Base-by-base conservation (phyloP, 1,140 invertebrate genomes). In the Trichogramma pretiosum region DNA sequence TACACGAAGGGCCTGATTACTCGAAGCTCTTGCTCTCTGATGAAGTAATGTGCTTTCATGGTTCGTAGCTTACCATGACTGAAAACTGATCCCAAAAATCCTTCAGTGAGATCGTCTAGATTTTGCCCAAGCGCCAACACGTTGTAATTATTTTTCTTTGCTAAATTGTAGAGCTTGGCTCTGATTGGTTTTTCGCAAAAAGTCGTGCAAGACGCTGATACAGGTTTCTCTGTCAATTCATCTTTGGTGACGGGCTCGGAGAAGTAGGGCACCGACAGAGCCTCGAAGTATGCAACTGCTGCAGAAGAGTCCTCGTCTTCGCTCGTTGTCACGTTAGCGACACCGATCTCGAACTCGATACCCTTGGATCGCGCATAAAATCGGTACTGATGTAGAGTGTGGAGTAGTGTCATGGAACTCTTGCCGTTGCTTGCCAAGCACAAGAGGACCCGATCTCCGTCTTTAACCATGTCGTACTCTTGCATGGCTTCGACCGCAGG, bases 1-100 rank as follows among this genome's bases (percentile, higher is more conserved):
- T 89, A 91, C 2, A 90, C 83, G 59, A 93, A 87, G 1, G 91
- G 91, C 40, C 91, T 75, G 48, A 93, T 85, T 7, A 95, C 82
- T 53, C 89, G 74, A 22, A 94, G 64, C 59, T 89, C 83, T 48
- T 83, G 79, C 46, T 90, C 85, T 72, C 75, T 74, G 24, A 84
- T 76, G 52, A 75, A 74, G 64, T 91, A 92, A 63, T 87, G 81
- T 3, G 88, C 89, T 60, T 90, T 91, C 79, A 92, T 81, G 0
- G 87, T 85, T 50, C 77, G 71, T 16, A 93, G 64, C 39, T 80
- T 74, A 7, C 88, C 89, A 61, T 82, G 87, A 59, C 90, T 84
- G 56, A 93, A 87, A 2, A 85, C 76, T 0, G 87, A 86, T 61
- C 88, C 82, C 21, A 93, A 64, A 61, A 93, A 93, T 53, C 83